A percentile compares a stretch with the other conserved stretches of the same genome.
phyloP scores from a whole-genome alignment of 2,113 vertebrate species.

The Leptodactylus fuscus region DNA sequence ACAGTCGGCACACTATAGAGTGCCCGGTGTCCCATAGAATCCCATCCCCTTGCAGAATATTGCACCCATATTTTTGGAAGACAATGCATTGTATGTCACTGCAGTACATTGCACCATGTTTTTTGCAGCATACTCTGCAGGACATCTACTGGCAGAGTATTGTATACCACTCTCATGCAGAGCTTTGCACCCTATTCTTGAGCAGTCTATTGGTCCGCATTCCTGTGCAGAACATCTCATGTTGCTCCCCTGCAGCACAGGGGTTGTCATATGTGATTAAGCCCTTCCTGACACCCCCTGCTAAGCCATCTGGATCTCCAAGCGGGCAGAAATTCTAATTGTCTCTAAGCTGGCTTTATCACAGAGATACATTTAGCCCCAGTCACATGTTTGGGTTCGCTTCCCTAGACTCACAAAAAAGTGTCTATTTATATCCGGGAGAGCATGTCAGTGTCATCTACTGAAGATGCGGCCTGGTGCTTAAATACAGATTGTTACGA shows the following conservation, averaged over 20 bases:
- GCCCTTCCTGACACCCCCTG: constrained; percentile 30
- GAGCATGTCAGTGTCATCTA: constrained; percentile 4
- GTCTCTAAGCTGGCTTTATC: constrained; percentile 44
- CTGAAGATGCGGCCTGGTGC: background rate
- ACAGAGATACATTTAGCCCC: constrained; percentile 44
- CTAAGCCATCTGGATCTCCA: constrained; percentile 53
- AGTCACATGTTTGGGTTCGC: constrained; percentile 53
- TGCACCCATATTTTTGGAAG: no score
- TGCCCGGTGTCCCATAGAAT: no score
- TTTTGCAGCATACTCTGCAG: background rate
- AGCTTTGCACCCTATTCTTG: background rate
- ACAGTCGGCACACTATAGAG: no score
- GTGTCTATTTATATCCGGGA: constrained; percentile 30
- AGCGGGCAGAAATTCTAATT: constrained; percentile 37
- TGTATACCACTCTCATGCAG: background rate
- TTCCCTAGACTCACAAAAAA: constrained; percentile 46
- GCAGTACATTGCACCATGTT: background rate
- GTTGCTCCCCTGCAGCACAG: background rate
- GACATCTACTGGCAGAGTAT: background rate
- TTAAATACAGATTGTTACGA: background rate
- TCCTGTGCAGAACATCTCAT: background rate
- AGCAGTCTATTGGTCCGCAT: background rate
- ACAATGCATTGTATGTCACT: background rate
- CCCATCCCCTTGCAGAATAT: no score
- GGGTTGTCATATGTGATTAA: constrained; percentile 39